Base-by-base conservation (phyloP, 2,888 invertebrate species). In the Hofmannophila pseudospretella region DNA sequence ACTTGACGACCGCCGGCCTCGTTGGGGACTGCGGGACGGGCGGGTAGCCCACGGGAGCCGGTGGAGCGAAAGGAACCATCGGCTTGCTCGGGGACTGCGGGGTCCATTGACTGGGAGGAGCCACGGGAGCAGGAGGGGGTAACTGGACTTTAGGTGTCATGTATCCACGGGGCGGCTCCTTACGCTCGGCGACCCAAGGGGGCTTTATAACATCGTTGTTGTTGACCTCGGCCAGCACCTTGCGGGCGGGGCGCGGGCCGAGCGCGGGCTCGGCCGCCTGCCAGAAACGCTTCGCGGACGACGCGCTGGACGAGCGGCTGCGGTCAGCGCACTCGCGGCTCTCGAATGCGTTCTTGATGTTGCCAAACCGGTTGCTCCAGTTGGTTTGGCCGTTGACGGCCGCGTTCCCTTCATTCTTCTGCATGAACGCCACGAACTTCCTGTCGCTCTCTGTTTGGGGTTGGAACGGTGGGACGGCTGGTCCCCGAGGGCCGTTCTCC, bases 381-480 rank as follows among this genome's bases (percentile, higher is more conserved):
- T 94, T 93, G 23, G 90, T 57, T 23, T 85, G 47, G 8, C 63
- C 27, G 16, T 29, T 29, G 4, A 13, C 16, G 8, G 7, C 14
- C 11, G 8, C 63, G 4, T 58, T 60, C 10, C 61, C 88, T 29
- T 90, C 89, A 57, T 90, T 93, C 58, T 93, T 94, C 48, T 92
- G 92, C 62, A 96, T 91, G 51, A 96, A 92, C 0, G 95, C 94
- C 33, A 95, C 74, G 61, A 96, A 96, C 62, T 96, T 96, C 36
- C 90, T 89, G 64, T 96, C 96, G 55, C 94, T 95, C 34, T 95
- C 95, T 0, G 96, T 96, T 73, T 93, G 95, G 0, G 95, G 94
- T 47, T 90, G 89, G 51, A 96, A 93, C 1, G 88, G 88, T 0
- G 93, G 93, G 23, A 94, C 90, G 26, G 71, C 67, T 0, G 82